Evolutionary conservation across 2,113 vertebrate species (phyloP).

Genomic region (Pitta sordida): DNA sequence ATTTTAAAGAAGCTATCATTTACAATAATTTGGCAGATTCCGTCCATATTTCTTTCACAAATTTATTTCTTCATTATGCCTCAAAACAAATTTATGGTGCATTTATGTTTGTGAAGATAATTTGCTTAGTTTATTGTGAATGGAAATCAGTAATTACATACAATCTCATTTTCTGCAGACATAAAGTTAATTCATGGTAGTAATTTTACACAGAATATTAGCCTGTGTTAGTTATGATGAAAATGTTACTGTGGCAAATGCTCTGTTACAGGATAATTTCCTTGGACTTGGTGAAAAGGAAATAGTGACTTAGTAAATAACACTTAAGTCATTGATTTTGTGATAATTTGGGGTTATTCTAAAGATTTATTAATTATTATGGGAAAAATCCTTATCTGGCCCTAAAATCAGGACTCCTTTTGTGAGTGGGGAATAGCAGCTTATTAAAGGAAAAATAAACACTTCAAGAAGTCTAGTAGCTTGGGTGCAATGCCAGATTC

Average conservation of each 20-base stretch:
- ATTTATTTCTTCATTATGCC: slow-evolving; percentile 85
- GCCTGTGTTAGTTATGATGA: slow-evolving; percentile 75
- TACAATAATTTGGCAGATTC: slow-evolving; percentile 81
- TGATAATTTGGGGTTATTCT: slow-evolving; percentile 9
- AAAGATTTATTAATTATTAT: neutral
- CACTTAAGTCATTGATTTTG: slow-evolving; percentile 39
- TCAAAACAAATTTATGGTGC: slow-evolving; percentile 82
- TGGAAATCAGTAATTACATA: slow-evolving; percentile 84
- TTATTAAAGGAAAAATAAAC: neutral
- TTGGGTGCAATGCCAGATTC: neutral
- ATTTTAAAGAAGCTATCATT: slow-evolving; percentile 82
- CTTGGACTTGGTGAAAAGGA: slow-evolving; percentile 58
- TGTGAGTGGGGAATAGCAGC: neutral
- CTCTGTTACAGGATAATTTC: slow-evolving; percentile 50
- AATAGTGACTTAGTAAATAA: slow-evolving; percentile 62
- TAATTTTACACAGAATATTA: slow-evolving; percentile 81
- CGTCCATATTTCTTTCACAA: slow-evolving; percentile 81
- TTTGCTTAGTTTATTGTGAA: slow-evolving; percentile 86
- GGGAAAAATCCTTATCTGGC: neutral
- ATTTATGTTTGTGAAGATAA: slow-evolving; percentile 79
- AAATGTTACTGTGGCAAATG: slow-evolving; percentile 71
- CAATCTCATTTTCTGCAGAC: slow-evolving; percentile 78
- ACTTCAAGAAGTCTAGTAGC: neutral
- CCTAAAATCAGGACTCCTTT: neutral
- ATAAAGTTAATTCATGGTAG: slow-evolving; percentile 83